Conservation (phyloP, 2,113 vertebrate genomes). For the Rhinogobius similis region DNA sequence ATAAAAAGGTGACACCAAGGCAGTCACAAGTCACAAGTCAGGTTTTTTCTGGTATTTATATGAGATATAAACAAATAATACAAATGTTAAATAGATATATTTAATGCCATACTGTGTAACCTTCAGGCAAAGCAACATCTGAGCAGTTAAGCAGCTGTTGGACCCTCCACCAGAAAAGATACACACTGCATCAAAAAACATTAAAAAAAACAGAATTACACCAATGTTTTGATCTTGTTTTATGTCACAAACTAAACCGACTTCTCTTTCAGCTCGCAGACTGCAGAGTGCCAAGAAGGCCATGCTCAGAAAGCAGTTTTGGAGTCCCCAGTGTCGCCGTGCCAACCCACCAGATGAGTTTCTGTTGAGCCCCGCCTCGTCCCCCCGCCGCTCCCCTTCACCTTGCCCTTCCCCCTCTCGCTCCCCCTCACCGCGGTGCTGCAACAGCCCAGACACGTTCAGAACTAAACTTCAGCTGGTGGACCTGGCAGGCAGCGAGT, state of each 20-base stretch:
- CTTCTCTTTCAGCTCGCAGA: conserved; percentile 49
- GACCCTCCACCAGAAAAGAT: not conserved
- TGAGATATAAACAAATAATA: too few species aligned
- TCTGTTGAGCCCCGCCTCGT: conserved; percentile 53
- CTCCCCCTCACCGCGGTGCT: conserved; percentile 52
- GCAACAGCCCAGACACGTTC: conserved; percentile 54
- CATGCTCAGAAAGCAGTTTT: conserved; percentile 65
- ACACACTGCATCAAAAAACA: not conserved
- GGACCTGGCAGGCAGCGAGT: conserved; percentile 87
- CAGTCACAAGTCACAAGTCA: too few species aligned
- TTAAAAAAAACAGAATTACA: too few species aligned
- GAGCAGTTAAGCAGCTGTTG: too few species aligned
- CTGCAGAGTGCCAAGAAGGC: conserved; percentile 65
- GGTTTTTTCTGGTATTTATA: not conserved
- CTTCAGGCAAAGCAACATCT: too few species aligned
- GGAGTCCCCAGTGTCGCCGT: conserved; percentile 73
- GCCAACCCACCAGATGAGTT: conserved; percentile 52
- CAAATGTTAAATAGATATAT: too few species aligned
- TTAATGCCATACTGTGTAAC: too few species aligned
- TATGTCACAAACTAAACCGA: too few species aligned
- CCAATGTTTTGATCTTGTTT: too few species aligned
- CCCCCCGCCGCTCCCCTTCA: conserved; percentile 59
- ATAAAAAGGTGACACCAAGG: too few species aligned
- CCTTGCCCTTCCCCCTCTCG: conserved; percentile 35
- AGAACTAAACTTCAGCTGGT: conserved; percentile 83